Percentiles rank a stretch among this genome's conserved stretches.
Conservation (phyloP, 1,140 invertebrate genomes). For the Antheraea pernyi region DNA sequence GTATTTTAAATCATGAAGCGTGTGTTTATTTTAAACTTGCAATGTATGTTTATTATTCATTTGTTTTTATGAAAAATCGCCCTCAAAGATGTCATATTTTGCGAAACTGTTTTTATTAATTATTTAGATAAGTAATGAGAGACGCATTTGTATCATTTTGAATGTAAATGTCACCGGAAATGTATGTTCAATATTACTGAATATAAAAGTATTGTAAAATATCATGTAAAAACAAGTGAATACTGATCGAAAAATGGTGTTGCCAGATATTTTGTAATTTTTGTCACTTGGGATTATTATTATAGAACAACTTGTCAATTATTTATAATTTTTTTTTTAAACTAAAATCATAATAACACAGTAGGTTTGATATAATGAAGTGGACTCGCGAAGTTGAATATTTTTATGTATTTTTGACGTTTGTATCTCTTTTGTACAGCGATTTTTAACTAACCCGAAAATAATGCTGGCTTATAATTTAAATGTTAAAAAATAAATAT, state of each 20-base stretch:
- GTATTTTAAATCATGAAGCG: background rate
- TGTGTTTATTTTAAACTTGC: background rate
- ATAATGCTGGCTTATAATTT: constrained; percentile 14
- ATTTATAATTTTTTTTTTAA: background rate
- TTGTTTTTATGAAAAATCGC: background rate
- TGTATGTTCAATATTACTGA: too few relatives aligned
- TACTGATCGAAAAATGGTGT: too few relatives aligned
- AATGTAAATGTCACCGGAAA: too few relatives aligned
- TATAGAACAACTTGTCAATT: background rate
- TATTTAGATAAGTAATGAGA: too few relatives aligned
- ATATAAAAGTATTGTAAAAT: too few relatives aligned
- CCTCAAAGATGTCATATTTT: background rate
- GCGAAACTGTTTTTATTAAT: too few relatives aligned
- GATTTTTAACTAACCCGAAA: constrained; percentile 1
- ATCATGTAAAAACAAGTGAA: too few relatives aligned
- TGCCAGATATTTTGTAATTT: too few relatives aligned
- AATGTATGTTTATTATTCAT: background rate
- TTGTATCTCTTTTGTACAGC: constrained; percentile 13
- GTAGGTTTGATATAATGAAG: background rate
- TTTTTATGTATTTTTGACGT: constrained; percentile 17
- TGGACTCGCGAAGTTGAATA: background rate
- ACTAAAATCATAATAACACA: background rate
- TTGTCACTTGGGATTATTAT: too few relatives aligned
- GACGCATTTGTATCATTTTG: too few relatives aligned
- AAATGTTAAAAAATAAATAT: constrained; percentile 15